Conservation (phyloP, 2,113 vertebrate genomes). For the Daboia siamensis region DNA sequence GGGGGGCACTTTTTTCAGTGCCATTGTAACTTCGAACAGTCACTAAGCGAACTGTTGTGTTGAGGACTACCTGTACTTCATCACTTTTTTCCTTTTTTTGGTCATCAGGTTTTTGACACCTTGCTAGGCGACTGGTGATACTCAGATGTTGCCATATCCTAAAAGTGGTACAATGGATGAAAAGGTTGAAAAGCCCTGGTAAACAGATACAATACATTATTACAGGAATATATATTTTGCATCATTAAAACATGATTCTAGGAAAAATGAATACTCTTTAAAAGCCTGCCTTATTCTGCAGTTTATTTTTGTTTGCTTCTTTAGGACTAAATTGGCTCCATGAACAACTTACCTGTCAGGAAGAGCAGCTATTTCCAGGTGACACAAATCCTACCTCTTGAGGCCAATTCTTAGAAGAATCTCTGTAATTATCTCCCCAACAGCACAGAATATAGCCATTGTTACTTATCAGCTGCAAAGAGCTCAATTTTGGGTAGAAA, state of each 20-base stretch:
- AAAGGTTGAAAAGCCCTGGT: too few species aligned
- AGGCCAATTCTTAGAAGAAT: slow-evolving; percentile 54
- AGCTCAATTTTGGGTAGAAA: slow-evolving; percentile 50
- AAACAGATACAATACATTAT: neutral
- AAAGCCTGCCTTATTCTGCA: slow-evolving; percentile 8
- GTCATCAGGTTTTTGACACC: too few species aligned
- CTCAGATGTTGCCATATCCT: too few species aligned
- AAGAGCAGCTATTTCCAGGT: slow-evolving; percentile 44
- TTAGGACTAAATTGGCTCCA: slow-evolving; percentile 38
- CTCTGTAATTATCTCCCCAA: slow-evolving; percentile 48
- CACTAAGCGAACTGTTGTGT: too few species aligned
- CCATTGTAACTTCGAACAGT: too few species aligned
- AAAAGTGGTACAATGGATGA: too few species aligned
- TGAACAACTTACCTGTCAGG: slow-evolving; percentile 52
- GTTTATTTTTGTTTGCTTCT: slow-evolving; percentile 25
- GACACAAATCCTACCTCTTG: slow-evolving; percentile 48
- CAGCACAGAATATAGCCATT: slow-evolving; percentile 58
- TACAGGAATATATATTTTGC: slow-evolving; percentile 13
- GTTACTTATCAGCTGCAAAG: slow-evolving; percentile 26
- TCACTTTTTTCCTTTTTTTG: too few species aligned
- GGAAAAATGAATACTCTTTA: slow-evolving; percentile 14
- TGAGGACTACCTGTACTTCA: too few species aligned
- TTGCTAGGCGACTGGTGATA: too few species aligned
- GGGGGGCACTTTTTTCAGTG: too few species aligned
- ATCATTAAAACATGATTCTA: slow-evolving; percentile 26